Evolutionary conservation across 1,140 invertebrate species (phyloP).

Genomic region (Sinella curviseta): DNA sequence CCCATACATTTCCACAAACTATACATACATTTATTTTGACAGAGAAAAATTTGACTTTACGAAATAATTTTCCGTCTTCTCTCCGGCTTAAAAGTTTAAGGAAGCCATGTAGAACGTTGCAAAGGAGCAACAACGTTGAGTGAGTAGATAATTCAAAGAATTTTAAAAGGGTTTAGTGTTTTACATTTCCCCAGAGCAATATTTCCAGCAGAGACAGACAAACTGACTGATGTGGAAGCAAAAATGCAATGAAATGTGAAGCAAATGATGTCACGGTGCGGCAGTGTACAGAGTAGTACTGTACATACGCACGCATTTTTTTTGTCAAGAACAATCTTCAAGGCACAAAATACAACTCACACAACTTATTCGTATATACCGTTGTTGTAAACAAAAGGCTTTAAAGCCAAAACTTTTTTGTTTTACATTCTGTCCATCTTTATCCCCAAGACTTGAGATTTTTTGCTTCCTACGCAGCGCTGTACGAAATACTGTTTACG

Average conservation of each 20-base stretch:
- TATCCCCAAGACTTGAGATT: background rate
- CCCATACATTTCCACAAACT: background rate
- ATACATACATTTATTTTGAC: background rate
- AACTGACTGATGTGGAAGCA: background rate
- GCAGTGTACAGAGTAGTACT: background rate
- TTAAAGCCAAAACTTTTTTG: background rate
- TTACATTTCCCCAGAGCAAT: slow-evolving; percentile 40
- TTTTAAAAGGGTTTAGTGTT: slow-evolving; percentile 38
- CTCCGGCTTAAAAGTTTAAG: background rate
- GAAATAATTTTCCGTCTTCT: background rate
- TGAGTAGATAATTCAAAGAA: slow-evolving; percentile 22
- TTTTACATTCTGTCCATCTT: background rate
- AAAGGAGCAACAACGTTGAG: background rate
- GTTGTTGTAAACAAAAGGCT: background rate
- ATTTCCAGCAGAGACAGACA: background rate
- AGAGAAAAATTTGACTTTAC: slow-evolving; percentile 5
- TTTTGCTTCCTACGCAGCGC: background rate
- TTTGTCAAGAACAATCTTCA: background rate
- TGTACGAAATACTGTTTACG: background rate
- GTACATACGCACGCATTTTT: background rate
- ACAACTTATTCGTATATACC: too few relatives aligned
- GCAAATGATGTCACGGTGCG: background rate
- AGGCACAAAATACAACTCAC: too few relatives aligned
- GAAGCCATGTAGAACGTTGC: background rate
- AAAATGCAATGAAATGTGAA: slow-evolving; percentile 22